Evolutionary conservation across 2,113 vertebrate species (phyloP).

Genomic region (Perognathus longimembris): DNA sequence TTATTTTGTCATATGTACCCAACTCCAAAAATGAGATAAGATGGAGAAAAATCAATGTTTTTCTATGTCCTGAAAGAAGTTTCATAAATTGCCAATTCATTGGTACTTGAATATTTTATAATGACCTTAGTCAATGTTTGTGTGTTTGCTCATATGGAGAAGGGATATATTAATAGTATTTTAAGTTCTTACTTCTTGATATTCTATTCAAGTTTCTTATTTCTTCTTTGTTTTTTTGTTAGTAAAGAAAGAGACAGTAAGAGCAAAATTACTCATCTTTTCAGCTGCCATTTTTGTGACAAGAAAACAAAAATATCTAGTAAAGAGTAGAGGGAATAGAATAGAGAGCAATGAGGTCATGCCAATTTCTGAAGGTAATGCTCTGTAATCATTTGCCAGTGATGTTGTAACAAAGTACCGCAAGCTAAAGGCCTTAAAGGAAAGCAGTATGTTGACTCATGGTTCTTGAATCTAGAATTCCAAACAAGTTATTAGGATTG

Average conservation of each 20-base stretch:
- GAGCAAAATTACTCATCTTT: background rate
- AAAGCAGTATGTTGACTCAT: background rate
- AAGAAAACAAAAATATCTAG: background rate
- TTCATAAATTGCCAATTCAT: background rate
- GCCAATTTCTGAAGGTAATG: background rate
- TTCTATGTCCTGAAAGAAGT: background rate
- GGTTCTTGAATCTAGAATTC: background rate
- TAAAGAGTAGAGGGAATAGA: background rate
- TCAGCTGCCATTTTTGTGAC: background rate
- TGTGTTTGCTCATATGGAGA: background rate
- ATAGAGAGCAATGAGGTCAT: background rate
- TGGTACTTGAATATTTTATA: background rate
- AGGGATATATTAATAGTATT: background rate
- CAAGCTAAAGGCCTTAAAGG: background rate
- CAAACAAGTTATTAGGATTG: background rate
- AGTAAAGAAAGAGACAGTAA: background rate
- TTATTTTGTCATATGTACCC: background rate
- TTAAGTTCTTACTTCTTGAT: slow-evolving; percentile 8
- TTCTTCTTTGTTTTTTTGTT: background rate
- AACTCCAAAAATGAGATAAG: background rate
- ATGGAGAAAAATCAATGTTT: background rate
- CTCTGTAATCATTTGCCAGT: background rate
- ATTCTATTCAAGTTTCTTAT: background rate
- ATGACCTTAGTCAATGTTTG: background rate
- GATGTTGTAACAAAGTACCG: background rate